A percentile compares a stretch with the other conserved stretches of the same genome.
phyloP scores from a whole-genome alignment of 2,888 invertebrate species.

The Philopedon plagiatum region DNA sequence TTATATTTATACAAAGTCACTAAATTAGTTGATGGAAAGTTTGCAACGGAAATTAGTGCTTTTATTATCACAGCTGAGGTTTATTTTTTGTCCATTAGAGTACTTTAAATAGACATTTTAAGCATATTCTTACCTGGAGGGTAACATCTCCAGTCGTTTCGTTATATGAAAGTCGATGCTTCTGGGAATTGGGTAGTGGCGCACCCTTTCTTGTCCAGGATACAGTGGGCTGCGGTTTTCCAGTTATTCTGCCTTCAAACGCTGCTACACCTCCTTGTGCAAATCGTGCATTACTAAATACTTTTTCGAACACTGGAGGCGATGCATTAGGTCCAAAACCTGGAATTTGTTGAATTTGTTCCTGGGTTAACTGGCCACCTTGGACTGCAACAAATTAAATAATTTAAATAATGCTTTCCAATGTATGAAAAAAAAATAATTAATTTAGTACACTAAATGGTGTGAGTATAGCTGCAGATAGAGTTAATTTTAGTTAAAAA shows the following conservation, averaged over 20 bases:
- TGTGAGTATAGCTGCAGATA: no score
- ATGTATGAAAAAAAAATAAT: no score
- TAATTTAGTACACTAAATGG: no score
- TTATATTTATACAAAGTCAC: no score
- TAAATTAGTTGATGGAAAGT: no score
- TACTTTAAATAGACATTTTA: neutral
- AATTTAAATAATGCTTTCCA: no score
- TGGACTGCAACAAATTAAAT: slow-evolving; percentile 56
- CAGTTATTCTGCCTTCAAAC: slow-evolving; percentile 92
- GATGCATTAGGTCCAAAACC: slow-evolving; percentile 82
- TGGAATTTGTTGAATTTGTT: slow-evolving; percentile 70
- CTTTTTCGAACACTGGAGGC: slow-evolving; percentile 95
- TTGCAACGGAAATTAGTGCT: no score
- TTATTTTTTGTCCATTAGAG: no score
- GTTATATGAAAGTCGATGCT: slow-evolving; percentile 92
- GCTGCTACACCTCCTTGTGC: slow-evolving; percentile 95
- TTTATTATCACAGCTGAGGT: neutral
- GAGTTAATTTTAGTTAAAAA: no score
- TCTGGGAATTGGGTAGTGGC: slow-evolving; percentile 86
- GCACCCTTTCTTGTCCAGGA: slow-evolving; percentile 92
- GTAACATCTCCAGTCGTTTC: slow-evolving; percentile 85
- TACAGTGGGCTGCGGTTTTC: slow-evolving; percentile 92
- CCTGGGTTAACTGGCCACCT: slow-evolving; percentile 72
- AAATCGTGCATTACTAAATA: slow-evolving; percentile 94
- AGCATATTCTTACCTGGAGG: slow-evolving; percentile 67